These are phyloP conservation scores for Esox lucius DNA, from an alignment of 2,797 vertebrate species.

Conservation along the genomic window DNA sequence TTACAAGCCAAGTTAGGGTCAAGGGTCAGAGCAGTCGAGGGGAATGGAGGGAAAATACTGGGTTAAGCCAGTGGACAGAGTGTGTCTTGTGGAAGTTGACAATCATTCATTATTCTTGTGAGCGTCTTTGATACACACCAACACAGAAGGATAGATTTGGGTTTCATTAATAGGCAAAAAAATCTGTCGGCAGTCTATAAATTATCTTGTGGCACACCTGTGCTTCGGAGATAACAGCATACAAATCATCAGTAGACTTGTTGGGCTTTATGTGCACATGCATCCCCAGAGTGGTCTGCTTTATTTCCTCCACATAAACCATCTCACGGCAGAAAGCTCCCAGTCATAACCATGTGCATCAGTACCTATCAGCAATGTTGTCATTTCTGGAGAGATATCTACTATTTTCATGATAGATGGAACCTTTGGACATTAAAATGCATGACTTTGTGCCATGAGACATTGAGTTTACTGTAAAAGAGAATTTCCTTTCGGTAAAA, in stretches of 20 bases:
- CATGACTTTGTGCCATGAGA: background rate
- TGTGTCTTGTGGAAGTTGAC: constrained; percentile 9
- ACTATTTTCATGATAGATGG: background rate
- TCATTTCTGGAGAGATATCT: background rate
- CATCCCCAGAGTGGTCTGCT: constrained; percentile 13
- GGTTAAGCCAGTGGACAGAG: constrained; percentile 6
- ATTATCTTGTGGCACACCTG: constrained; percentile 48
- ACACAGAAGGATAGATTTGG: constrained; percentile 24
- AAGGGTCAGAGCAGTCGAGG: background rate
- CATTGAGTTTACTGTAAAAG: background rate
- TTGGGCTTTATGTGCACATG: constrained; percentile 20
- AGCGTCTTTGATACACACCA: background rate
- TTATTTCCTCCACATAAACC: constrained; percentile 2
- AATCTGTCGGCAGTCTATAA: constrained; percentile 55
- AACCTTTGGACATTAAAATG: background rate
- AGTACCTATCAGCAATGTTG: background rate
- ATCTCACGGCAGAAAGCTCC: background rate
- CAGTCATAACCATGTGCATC: background rate
- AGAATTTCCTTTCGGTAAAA: background rate
- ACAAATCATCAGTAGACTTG: constrained; percentile 15
- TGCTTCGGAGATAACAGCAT: constrained; percentile 22
- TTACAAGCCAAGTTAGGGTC: constrained; percentile 11
- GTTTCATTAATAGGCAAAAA: constrained; percentile 42
- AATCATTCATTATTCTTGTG: background rate
- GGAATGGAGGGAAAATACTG: background rate